phyloP scores from a whole-genome alignment of 2,797 vertebrate species.

The Pipistrellus nathusii region DNA sequence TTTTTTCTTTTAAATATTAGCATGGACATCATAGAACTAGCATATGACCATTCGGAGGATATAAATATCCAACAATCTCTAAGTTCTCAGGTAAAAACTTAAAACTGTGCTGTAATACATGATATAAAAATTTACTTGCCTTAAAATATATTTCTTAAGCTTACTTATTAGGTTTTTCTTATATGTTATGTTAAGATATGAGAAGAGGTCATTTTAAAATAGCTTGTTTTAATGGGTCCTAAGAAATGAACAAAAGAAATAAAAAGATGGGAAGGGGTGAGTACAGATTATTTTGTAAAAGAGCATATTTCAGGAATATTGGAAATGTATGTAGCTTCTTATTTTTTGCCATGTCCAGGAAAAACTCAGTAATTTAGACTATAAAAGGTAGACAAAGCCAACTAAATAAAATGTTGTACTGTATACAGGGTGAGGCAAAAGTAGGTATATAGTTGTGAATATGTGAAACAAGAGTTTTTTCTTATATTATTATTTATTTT shows the following conservation, averaged over 20 bases:
- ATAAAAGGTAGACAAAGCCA: neutral
- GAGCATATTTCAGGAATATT: slow-evolving; percentile 10
- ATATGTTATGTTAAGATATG: slow-evolving; percentile 32
- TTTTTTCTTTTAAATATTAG: slow-evolving; percentile 70
- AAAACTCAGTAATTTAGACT: slow-evolving; percentile 52
- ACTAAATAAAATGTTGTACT: slow-evolving; percentile 27
- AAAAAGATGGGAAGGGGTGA: neutral
- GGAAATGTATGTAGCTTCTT: neutral
- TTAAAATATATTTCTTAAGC: slow-evolving; percentile 49
- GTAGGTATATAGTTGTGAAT: neutral
- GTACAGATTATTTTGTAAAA: slow-evolving; percentile 46
- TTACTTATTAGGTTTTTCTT: slow-evolving; percentile 24
- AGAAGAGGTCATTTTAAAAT: slow-evolving; percentile 42
- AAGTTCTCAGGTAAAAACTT: slow-evolving; percentile 67
- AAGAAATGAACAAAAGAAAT: slow-evolving; percentile 37
- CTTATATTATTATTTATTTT: neutral
- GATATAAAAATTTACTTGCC: slow-evolving; percentile 15
- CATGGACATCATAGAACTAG: slow-evolving; percentile 27
- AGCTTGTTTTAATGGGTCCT: slow-evolving; percentile 16
- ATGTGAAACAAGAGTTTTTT: neutral
- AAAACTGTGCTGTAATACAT: slow-evolving; percentile 26
- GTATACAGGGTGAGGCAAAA: neutral
- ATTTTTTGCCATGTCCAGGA: slow-evolving; percentile 19
- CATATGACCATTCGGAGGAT: slow-evolving; percentile 25
- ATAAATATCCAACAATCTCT: neutral